Evolutionary conservation across 2,888 invertebrate species (phyloP), one percentile per base, ranked within the genome.

Genomic region (Phalangium opilio): DNA sequence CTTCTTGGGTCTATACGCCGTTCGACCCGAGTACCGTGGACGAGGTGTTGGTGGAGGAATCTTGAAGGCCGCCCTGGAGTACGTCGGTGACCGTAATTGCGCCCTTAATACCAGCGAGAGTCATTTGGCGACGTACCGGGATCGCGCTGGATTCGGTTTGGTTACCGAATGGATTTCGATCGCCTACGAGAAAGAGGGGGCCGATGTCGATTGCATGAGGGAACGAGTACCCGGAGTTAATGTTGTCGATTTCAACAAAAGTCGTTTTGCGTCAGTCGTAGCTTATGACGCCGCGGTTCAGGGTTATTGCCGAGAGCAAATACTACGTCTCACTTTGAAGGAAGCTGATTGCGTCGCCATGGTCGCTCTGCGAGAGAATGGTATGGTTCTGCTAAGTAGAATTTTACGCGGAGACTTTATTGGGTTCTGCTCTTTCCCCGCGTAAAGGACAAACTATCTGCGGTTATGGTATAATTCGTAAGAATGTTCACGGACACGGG

Each of bases 1-100:
- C n/a, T 55, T 55, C 34, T 48, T 56, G 8, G 56, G 56, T 14
- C 54, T 56, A 54, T 56, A 55, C 43, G 50, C 55, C 3, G 54
- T 56, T 2, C 46, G 48, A 35, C 21, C 14, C 1, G 50, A 43
- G 12, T 50, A 44, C 18, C 33, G 56, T n/a, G 53, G 55, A 40
- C 19, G 45, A 19, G 56, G 56, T 8, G 35, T 56, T 5, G 56
- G 56, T n/a, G 48, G 52, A 17, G 39, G 50, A n/a, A 44, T 56
- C 10, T 56, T 54, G 54, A 47, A 55, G 27, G 53, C 56, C 34
- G 56, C 56, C 2, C 43, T 55, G 10, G 21, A 43, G 18, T 55
- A 51, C 12, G 40, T 56, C 11, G 56, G 54, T n/a, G 33, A 47
- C 4, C 36, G 56, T 35, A 56, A 56, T 35, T 39, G 50, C 2